Evolutionary conservation across 2,113 vertebrate genomes (phyloP).

Genomic region (Tachycineta bicolor): DNA sequence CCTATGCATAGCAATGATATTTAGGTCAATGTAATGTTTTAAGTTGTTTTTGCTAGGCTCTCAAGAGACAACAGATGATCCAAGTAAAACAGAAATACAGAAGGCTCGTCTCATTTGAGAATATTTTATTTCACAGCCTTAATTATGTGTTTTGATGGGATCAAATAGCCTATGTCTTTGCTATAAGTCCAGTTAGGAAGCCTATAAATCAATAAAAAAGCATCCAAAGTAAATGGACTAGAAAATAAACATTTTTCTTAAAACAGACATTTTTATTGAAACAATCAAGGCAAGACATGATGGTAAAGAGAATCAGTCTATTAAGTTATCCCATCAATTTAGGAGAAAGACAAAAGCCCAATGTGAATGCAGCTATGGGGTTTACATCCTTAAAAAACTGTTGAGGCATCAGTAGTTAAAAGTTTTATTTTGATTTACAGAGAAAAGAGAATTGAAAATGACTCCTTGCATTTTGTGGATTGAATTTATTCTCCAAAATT

Average conservation of each 20-base stretch:
- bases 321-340: neutral
- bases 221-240: neutral
- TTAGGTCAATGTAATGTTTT: neutral
- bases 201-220: neutral
- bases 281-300: neutral
- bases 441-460: neutral
- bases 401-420: neutral
- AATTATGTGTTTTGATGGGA: neutral
- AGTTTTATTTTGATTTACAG: neutral
- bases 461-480: neutral
- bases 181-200: neutral
- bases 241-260: neutral
- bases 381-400: neutral
- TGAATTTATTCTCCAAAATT: neutral
- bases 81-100: neutral
- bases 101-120: neutral
- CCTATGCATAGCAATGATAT: neutral
- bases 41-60: neutral
- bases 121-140: neutral
- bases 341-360: neutral
- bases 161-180: neutral
- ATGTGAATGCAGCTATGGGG: neutral
- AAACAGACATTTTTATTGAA: neutral
- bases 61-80: neutral
- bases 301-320: neutral